Base-by-base conservation (phyloP, 1,140 invertebrate genomes). In the Liolophura sinensis region DNA sequence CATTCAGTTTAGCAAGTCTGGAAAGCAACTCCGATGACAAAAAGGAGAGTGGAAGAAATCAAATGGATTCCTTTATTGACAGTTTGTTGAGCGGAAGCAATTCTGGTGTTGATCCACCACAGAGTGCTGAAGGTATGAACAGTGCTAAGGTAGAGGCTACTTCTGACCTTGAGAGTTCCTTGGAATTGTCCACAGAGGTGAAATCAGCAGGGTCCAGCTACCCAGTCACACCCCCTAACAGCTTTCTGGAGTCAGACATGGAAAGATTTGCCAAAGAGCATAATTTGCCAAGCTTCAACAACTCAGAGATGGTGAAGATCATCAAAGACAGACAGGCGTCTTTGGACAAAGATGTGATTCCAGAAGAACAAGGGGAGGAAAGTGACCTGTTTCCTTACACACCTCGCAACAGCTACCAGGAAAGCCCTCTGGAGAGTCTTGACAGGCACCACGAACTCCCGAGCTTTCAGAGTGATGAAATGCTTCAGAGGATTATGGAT, bases 281-380 rank as follows among this genome's bases (percentile, higher is more conserved):
- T 24, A 61, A 72, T 58, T 67, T 82, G 9, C 81, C 81, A 12
- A 82, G 79, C 65, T 79, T 82, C 62, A 81, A 81, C 69, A 82
- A 68, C 65, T 73, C 75, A 22, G 81, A 82, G 49, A 82, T 81
- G 78, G 78, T 82, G 48, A 65, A 80, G 56, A 72, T 71, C 46
- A 79, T 83, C 25, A 68, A 78, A 24, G 66, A 70, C 25, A 80
- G 76, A 57, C 74, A 77, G 56, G 74, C 73, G 20, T 72, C 77
- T 14, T 47, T 78, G 31, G 72, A 64, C 16, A 58, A 27, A 14
- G 54, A 24, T 52, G 51, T 24, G 22, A 24, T 24, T 52, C 12
- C 63, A 9, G 40, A 48, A 49, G 31, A 60, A 22, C 22, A 25
- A 12, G 62, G 60, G 48, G 22, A 61, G 16, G 60, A 67, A 50